A percentile compares a stretch with the other conserved stretches of the same genome.
Evolutionary conservation across 2,888 invertebrate genomes (phyloP).

Genomic region (Diabrotica balteata): DNA sequence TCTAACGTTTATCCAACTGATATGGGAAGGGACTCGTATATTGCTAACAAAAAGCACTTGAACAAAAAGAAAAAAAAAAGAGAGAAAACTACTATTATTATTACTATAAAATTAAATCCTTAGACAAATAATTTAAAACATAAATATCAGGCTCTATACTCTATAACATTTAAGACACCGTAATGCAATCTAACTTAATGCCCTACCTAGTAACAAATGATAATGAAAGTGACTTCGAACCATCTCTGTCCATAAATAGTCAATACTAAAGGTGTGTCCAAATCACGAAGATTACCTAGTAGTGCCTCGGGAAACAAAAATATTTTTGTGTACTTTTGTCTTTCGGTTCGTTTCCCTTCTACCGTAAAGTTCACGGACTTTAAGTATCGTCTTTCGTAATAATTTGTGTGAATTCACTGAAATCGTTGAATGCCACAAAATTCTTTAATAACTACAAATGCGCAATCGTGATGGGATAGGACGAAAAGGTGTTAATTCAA

Average conservation of each 20-base stretch:
- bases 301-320: conserved; percentile 22
- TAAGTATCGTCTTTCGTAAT: conserved; percentile 19
- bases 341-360: conserved; percentile 31
- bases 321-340: conserved; percentile 19
- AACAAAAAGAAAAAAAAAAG: too few relatives aligned
- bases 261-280: conserved; percentile 8
- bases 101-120: too few relatives aligned
- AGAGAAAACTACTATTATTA: too few relatives aligned
- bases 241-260: conserved; percentile 9
- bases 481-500: conserved; percentile 9
- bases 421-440: conserved; percentile 20
- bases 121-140: too few relatives aligned
- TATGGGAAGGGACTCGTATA: too few relatives aligned
- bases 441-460: conserved; percentile 11
- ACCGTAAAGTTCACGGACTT: conserved; percentile 37
- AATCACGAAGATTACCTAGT: conserved; percentile 1
- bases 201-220: background rate
- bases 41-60: too few relatives aligned
- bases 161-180: too few relatives aligned
- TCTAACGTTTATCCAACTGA: too few relatives aligned
- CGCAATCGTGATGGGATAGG: conserved; percentile 13
- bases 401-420: conserved; percentile 12
- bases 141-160: too few relatives aligned
- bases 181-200: background rate
- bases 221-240: conserved; percentile 1